Base-by-base conservation (phyloP, 2,888 invertebrate genomes). In the Drosophila emarginata region DNA sequence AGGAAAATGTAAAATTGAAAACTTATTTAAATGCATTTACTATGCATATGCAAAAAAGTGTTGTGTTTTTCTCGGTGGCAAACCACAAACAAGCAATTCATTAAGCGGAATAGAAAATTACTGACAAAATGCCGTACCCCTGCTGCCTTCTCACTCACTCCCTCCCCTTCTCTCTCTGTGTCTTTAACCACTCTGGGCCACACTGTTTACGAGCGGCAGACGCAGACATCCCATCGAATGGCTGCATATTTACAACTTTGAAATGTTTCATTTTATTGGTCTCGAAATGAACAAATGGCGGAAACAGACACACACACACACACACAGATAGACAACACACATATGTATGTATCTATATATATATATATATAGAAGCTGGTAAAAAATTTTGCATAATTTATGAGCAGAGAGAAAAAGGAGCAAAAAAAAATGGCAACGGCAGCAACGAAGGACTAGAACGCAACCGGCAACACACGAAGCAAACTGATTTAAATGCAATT, bases 241-340 rank as follows among this genome's bases (percentile, higher is more conserved):
- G 59, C 76, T 83, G 87, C 84, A 80, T 84, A 89, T 89, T 89
- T 89, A 87, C 87, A 78, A 83, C 85, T 82, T 85, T 80, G 75
- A 87, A 89, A 87, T 87, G 89, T 87, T 89, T 85, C 88, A 88
- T 88, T 89, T 89, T 89, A 89, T 89, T 90, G 89, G 90, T 89
- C 89, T 90, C 89, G 89, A 82, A 89, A 89, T 87, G 89, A 89
- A 87, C 89, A 89, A 89, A 89, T 89, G 87, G 80, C 86, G 87
- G 74, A 79, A 80, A 81, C 58, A 32, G 71, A 59, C 73, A 26
- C 74, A 65, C 61, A 69, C 51, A 60, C 37, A 50, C 57, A 61
- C 54, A 58, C 36, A 72, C 23, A 52, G 15, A 68, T 28, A 62
- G 52, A 71, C 21, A 69, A 71, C 21, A 69, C 23, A 69, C 28